A percentile compares a stretch with the other conserved stretches of the same genome.
These are phyloP conservation scores for Aythya fuligula DNA, from an alignment of 2,797 vertebrate genomes.

Conservation along the genomic window DNA sequence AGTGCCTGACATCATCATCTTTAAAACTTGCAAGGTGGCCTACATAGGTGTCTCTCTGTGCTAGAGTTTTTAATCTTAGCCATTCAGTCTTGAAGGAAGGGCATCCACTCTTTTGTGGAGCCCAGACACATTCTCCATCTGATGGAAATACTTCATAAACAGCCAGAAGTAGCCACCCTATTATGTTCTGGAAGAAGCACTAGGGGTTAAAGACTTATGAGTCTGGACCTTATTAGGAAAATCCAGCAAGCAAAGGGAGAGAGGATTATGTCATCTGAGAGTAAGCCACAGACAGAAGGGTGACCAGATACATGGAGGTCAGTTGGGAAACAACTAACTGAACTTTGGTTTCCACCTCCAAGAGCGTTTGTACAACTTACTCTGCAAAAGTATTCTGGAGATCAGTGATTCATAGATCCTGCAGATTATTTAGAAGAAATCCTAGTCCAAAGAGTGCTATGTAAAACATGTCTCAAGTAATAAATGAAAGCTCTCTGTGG, in stretches of 20 bases:
- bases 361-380: neutral
- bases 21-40: neutral
- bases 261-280: neutral
- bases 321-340: neutral
- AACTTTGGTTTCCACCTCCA: neutral
- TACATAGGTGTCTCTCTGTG: neutral
- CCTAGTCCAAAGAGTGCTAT: neutral
- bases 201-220: neutral
- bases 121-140: neutral
- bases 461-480: neutral
- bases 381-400: neutral
- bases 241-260: neutral
- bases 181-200: neutral
- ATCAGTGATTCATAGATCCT: neutral
- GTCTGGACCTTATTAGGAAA: neutral
- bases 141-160: neutral
- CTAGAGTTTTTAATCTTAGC: neutral
- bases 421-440: neutral
- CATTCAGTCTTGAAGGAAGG: neutral
- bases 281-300: neutral
- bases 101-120: neutral
- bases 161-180: neutral
- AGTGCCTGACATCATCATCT: neutral
- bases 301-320: neutral
- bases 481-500: neutral